These are phyloP conservation scores for Aquatica leii DNA, from an alignment of 2,888 invertebrate species.

Conservation along the genomic window DNA sequence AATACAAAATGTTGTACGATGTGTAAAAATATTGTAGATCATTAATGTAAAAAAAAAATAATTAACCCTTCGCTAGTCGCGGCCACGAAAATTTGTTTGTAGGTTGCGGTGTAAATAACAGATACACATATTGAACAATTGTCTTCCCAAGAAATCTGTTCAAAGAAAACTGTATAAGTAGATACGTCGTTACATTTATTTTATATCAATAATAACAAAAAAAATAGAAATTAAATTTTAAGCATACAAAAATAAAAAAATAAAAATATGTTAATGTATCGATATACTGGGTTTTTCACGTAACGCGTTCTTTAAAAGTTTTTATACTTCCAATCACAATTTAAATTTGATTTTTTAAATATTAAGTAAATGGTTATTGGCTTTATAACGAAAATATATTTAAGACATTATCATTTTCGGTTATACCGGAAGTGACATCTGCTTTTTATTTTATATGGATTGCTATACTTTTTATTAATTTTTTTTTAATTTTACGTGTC, in stretches of 20 bases:
- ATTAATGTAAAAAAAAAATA: too few species aligned
- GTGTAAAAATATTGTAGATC: too few species aligned
- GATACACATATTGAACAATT: neutral
- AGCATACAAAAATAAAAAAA: neutral
- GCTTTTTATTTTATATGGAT: too few species aligned
- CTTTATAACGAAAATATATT: too few species aligned
- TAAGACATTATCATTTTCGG: neutral
- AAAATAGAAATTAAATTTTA: neutral
- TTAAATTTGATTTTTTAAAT: too few species aligned
- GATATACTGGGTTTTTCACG: neutral
- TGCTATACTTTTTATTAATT: too few species aligned
- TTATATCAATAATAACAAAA: neutral
- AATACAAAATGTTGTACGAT: too few species aligned
- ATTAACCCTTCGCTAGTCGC: neutral
- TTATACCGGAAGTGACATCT: too few species aligned
- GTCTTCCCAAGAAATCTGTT: neutral
- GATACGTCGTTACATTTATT: neutral
- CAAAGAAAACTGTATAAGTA: neutral
- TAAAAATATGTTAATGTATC: neutral
- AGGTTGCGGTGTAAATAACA: too few species aligned
- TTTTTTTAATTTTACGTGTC: neutral
- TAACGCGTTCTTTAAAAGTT: too few species aligned
- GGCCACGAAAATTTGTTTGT: neutral
- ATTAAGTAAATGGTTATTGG: too few species aligned
- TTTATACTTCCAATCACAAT: too few species aligned